phyloP scores from a whole-genome alignment of 2,888 invertebrate species.

The Nematopogon swammerdamellus region DNA sequence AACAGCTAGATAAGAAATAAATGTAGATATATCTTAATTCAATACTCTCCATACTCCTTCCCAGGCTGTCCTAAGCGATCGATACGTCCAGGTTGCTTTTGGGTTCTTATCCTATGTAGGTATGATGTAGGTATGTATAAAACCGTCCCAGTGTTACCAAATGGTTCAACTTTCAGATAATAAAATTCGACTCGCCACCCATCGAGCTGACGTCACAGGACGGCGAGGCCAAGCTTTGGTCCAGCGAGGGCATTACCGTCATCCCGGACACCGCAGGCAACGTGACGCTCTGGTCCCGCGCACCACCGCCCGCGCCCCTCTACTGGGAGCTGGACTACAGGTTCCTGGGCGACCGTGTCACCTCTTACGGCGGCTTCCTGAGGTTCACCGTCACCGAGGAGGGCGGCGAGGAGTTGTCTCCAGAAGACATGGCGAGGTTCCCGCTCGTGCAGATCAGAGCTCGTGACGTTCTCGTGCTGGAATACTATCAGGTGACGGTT shows the following conservation, averaged over 20 bases:
- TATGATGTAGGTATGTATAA: too few species aligned
- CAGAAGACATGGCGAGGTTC: conserved; percentile 57
- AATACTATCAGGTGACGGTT: conserved; percentile 58
- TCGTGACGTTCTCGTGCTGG: conserved; percentile 67
- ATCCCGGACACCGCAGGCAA: conserved; percentile 60
- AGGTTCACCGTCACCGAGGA: conserved; percentile 73
- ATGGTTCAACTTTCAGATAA: conserved; percentile 14
- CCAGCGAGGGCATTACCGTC: conserved; percentile 57
- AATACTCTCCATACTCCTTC: too few species aligned
- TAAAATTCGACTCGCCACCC: conserved; percentile 28
- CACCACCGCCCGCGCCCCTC: conserved; percentile 60
- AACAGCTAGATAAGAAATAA: too few species aligned
- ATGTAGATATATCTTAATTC: too few species aligned
- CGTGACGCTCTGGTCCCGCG: conserved; percentile 35
- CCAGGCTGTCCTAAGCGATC: too few species aligned
- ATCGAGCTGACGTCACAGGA: conserved; percentile 27
- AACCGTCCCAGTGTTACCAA: too few species aligned
- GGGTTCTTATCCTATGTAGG: too few species aligned
- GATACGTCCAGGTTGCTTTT: too few species aligned
- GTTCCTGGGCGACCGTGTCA: conserved; percentile 83
- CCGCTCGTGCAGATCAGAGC: conserved; percentile 83
- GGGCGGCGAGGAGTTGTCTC: conserved; percentile 55
- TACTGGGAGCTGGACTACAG: conserved; percentile 80
- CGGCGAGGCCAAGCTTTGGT: conserved; percentile 44
- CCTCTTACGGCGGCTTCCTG: conserved; percentile 89